Base-by-base conservation (phyloP, 2,888 invertebrate genomes). In the Pristionchus entomophagus region DNA sequence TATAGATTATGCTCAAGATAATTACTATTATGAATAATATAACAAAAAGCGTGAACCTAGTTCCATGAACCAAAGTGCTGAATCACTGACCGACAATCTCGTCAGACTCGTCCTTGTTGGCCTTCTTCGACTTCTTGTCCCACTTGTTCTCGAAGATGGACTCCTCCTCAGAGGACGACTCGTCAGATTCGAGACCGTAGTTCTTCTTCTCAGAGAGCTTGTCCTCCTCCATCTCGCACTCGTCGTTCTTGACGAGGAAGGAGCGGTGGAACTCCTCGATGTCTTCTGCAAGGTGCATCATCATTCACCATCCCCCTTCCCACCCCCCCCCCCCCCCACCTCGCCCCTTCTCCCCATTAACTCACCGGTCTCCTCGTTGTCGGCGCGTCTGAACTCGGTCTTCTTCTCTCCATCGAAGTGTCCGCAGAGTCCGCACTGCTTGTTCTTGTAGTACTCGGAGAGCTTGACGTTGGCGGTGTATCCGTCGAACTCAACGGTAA, bases 351-450 rank as follows among this genome's bases (percentile, higher is more conserved):
- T n/a, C 10, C 56, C 5, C 5, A 17, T 22, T 45, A n/a, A 26
- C 84, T 32, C 29, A 85, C 85, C 85, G 29, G 85, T 85, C 69
- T 85, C 86, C 26, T 84, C 56, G 78, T 88, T 87, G 77, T 89
- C 87, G 53, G 88, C 86, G 35, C 86, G 65, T 77, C 86, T 84
- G 83, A 88, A 85, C 41, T 89, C 88, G 83, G 86, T 81, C 0
- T 3, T 65, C 56, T 41, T 49, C 62, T 88, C 87, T 45, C 35
- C 41, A 51, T 88, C 86, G 73, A 77, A 84, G 85, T 87, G 86
- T 38, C 88, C 88, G 84, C 88, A 88, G 62, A 88, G 78, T 49
- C 88, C 88, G 86, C 88, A 88, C 81, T 86, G 87, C 35, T 78
- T 62, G 84, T 69, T 84, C 69, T 69, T 84, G 84, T 84, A 84